phyloP scores from a whole-genome alignment of 2,888 invertebrate genomes.

The Ennomos erosarius region DNA sequence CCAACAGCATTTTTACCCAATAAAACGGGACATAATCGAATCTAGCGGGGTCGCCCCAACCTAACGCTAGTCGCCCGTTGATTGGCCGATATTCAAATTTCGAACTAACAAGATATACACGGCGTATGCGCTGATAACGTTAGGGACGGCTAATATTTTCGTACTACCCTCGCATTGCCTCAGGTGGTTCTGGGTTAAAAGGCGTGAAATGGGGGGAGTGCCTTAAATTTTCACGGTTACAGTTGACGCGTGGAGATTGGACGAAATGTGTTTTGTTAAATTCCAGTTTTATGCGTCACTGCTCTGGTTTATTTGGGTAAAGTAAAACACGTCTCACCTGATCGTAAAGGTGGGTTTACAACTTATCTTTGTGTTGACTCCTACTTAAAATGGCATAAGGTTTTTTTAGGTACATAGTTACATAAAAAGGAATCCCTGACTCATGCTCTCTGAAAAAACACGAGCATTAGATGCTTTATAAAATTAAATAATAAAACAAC shows the following conservation, averaged over 20 bases:
- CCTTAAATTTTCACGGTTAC: conserved; percentile 48
- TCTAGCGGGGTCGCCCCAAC: conserved; percentile 66
- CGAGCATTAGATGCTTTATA: no score
- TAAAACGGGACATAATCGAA: conserved; percentile 66
- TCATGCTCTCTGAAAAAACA: no score
- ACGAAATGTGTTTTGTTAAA: conserved; percentile 35
- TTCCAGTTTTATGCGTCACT: conserved; percentile 33
- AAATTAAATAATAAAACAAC: no score
- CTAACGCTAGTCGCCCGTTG: conserved; percentile 65
- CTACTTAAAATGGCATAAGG: conserved; percentile 7
- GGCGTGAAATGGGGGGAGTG: conserved; percentile 72
- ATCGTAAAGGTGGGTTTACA: conserved; percentile 29
- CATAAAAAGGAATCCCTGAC: no score
- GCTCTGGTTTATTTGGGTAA: conserved; percentile 31
- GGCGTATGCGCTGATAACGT: conserved; percentile 71
- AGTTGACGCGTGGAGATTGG: conserved; percentile 31
- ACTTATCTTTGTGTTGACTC: conserved; percentile 16
- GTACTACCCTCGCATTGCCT: conserved; percentile 52
- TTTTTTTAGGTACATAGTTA: neutral
- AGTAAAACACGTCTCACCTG: conserved; percentile 27
- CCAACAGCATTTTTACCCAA: conserved; percentile 48
- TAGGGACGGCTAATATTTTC: conserved; percentile 79
- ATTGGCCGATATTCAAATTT: conserved; percentile 84
- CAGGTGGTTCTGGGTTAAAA: conserved; percentile 62
- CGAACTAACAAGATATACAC: conserved; percentile 70